Conservation (phyloP, 2,888 invertebrate species). For the Polylopha cassiicola region DNA sequence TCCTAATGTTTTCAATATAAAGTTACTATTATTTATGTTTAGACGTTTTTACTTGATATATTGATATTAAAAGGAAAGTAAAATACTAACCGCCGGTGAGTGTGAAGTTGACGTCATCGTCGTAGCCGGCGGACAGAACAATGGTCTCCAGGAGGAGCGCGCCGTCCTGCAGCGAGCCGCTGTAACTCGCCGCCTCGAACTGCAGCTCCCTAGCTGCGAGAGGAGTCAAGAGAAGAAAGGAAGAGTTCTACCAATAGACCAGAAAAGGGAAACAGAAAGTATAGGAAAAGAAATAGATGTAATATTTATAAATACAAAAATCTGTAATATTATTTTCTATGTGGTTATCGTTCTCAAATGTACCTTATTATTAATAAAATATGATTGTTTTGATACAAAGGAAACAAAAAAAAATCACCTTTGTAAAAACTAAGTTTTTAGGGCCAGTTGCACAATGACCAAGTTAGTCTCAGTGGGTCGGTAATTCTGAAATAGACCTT, state of each 20-base stretch:
- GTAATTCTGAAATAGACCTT: not conserved
- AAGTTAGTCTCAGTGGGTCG: too few relatives aligned
- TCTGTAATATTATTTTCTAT: not conserved
- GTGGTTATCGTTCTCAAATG: constrained; percentile 21
- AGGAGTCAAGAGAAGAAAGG: constrained; percentile 23
- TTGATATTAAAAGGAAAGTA: constrained; percentile 12
- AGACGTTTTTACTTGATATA: not conserved
- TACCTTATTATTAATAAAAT: not conserved
- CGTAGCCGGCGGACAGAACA: constrained; percentile 39
- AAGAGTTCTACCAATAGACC: constrained; percentile 2
- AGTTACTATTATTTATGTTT: too few relatives aligned
- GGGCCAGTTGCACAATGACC: too few relatives aligned
- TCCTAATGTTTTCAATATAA: too few relatives aligned
- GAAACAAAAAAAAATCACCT: constrained; percentile 5
- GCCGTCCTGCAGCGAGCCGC: constrained; percentile 42
- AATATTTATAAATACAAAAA: constrained; percentile 5
- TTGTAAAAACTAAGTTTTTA: too few relatives aligned
- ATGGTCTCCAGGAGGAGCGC: constrained; percentile 38
- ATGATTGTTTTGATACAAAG: not conserved
- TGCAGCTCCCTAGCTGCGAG: constrained; percentile 47
- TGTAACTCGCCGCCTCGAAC: constrained; percentile 48
- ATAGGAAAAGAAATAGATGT: constrained; percentile 26
- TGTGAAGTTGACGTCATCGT: constrained; percentile 37
- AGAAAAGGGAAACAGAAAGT: constrained; percentile 7
- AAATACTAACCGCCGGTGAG: constrained; percentile 53